Conservation (phyloP, 2,113 vertebrate genomes). For the Circaetus cinerascens region DNA sequence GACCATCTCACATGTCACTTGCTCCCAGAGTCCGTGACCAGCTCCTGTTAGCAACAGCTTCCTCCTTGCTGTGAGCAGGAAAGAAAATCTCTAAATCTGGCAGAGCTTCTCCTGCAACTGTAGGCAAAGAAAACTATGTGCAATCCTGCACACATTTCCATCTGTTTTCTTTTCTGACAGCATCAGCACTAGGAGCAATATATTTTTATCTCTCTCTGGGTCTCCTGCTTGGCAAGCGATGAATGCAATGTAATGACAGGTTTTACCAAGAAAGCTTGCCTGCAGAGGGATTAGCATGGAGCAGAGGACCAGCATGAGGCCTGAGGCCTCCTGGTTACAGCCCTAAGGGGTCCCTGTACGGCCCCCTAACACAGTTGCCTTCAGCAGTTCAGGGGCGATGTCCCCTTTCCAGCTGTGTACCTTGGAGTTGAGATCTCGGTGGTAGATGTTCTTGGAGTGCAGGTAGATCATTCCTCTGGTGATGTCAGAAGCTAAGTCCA, state of each 20-base stretch:
- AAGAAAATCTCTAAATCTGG: neutral
- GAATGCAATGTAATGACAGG: neutral
- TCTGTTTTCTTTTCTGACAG: neutral
- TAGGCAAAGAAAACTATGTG: neutral
- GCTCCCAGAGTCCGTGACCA: neutral
- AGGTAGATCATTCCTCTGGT: conserved; percentile 88
- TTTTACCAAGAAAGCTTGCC: neutral
- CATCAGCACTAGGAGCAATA: neutral
- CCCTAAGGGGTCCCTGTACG: neutral
- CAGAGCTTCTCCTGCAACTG: neutral
- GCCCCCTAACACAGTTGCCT: neutral
- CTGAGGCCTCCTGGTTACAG: neutral
- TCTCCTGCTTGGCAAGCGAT: neutral
- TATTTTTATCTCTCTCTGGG: neutral
- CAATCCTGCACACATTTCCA: neutral
- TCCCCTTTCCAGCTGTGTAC: conserved; percentile 30
- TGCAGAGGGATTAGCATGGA: neutral
- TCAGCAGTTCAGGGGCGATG: neutral
- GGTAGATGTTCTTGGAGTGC: conserved; percentile 90
- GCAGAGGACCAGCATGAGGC: neutral
- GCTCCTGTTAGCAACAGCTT: neutral
- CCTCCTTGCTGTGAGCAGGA: neutral
- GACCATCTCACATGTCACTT: neutral
- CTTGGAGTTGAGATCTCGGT: conserved; percentile 90
- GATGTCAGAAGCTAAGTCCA: conserved; percentile 84